Evolutionary conservation across 37 sponge, comb jelly and placozoan genomes (phyloP), one percentile per base, ranked within the genome.

Genomic region (Lycopodina hypogea): DNA sequence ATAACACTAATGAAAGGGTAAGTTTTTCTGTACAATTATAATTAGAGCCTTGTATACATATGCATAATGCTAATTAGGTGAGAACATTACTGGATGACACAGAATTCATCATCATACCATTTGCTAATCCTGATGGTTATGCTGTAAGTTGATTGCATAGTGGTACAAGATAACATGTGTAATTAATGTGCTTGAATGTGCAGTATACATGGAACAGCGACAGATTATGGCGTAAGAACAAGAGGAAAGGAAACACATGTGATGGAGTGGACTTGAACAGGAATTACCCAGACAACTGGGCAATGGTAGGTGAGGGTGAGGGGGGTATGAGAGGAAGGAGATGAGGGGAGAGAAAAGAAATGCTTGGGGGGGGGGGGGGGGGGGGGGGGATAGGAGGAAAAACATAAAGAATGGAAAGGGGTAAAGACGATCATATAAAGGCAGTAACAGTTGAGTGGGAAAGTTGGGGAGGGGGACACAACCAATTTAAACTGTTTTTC

Each of bases 111-210:
- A 38, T 94, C 26, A 78, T 94, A 0, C 94, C 94, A 14, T 78
- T 94, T 80, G 94, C 87, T n/a, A 94, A 94, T 60, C 94, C 94
- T 50, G 94, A 94, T 94, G 94, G 94, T 29, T 94, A 94, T 74
- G 79, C 22, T 56, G 92, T 92, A 65, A 80, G 87, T 66, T 3
- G 3, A 34, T 30, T 4, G 2, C 55, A 2, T 51, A 81, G 15
- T 37, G 72, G 22, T 39, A 78, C 12, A 35, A 42, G 24, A 23
- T 90, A 38, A 81, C 81, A 76, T 84, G 87, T 72, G 50, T 90
- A n/a, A 33, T 93, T 34, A 75, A 90, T 2, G 86, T 90, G 17
- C 66, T 94, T 71, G 88, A 81, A 9, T 88, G 87, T 52, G 86
- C 78, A 91, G 92, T 88, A 87, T 26, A 88, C 88, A 0, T 87